A percentile compares a stretch with the other conserved stretches of the same genome.
Conservation (phyloP, 2,113 vertebrate species). For the Perca flavescens region DNA sequence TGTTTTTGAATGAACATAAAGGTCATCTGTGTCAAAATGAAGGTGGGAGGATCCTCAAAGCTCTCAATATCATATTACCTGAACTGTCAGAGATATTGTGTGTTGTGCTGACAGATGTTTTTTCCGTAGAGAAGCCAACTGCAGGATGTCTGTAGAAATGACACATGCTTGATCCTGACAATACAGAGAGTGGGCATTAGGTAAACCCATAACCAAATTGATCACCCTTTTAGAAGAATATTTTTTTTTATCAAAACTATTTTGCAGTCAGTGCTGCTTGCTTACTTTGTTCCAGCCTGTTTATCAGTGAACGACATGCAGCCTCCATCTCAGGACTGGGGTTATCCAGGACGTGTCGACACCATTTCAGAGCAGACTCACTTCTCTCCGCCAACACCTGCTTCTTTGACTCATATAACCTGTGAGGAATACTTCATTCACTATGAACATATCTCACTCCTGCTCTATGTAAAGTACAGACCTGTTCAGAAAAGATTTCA, state of each 20-base stretch:
- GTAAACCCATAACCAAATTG: not conserved
- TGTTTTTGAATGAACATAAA: not conserved
- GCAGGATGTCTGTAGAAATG: conserved; percentile 77
- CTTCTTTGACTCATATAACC: conserved; percentile 86
- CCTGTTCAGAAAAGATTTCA: not conserved
- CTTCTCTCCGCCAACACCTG: conserved; percentile 59
- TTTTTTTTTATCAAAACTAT: not conserved
- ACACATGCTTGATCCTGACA: conserved; percentile 81
- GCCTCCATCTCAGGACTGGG: conserved; percentile 86
- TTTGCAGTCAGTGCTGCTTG: not conserved
- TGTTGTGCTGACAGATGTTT: conserved; percentile 83
- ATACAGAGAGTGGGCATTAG: conserved; percentile 64
- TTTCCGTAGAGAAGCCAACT: conserved; percentile 76
- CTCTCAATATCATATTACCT: conserved; percentile 78
- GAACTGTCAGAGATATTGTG: conserved; percentile 80
- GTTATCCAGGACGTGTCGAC: conserved; percentile 86
- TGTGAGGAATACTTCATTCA: conserved; percentile 44
- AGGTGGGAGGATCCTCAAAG: not conserved
- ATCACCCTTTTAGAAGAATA: not conserved
- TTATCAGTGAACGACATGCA: conserved; percentile 82
- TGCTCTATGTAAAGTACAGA: not conserved
- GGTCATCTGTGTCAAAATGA: not conserved
- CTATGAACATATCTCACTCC: too few relatives aligned
- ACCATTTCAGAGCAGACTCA: conserved; percentile 85
- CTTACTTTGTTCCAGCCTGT: conserved; percentile 84